These are phyloP conservation scores for Parnassius smintheus DNA, from an alignment of 2,888 invertebrate species.

Conservation along the genomic window DNA sequence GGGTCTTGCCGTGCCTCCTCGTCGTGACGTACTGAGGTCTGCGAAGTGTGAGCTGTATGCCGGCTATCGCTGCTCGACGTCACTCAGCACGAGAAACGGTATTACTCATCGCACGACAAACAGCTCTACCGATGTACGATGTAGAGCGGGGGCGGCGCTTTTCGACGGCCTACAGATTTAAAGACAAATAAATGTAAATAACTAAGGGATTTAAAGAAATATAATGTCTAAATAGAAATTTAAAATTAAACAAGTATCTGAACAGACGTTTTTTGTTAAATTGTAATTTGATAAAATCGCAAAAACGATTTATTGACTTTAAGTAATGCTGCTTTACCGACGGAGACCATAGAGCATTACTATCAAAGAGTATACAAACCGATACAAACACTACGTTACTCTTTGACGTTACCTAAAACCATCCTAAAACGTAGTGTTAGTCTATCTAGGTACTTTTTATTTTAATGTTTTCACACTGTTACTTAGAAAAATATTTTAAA, in stretches of 20 bases:
- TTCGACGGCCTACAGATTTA: slow-evolving; percentile 36
- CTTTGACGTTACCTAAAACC: too few species aligned
- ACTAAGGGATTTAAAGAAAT: slow-evolving; percentile 14
- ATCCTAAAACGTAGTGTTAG: too few species aligned
- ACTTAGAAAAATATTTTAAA: too few species aligned
- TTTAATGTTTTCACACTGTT: too few species aligned
- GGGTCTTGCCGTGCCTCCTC: slow-evolving; percentile 66
- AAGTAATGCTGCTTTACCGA: slow-evolving; percentile 57
- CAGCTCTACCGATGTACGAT: slow-evolving; percentile 41
- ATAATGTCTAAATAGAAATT: not conserved
- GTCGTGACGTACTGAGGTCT: slow-evolving; percentile 63
- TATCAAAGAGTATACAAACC: too few species aligned
- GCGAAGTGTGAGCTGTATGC: slow-evolving; percentile 44
- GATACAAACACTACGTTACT: too few species aligned
- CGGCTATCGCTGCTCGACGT: slow-evolving; percentile 63
- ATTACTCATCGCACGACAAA: slow-evolving; percentile 67
- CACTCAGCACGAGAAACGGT: slow-evolving; percentile 71
- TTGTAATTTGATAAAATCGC: slow-evolving; percentile 10
- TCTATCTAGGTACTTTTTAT: too few species aligned
- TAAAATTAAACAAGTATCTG: not conserved
- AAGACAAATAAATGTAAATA: slow-evolving; percentile 14
- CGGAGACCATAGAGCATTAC: slow-evolving; percentile 17
- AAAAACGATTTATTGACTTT: slow-evolving; percentile 57
- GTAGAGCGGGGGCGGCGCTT: slow-evolving; percentile 39
- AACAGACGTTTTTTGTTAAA: not conserved